Percentiles rank a stretch among this genome's conserved stretches.
These are phyloP conservation scores for Opisthograptis luteolata DNA, from an alignment of 2,888 invertebrate species.

Conservation along the genomic window DNA sequence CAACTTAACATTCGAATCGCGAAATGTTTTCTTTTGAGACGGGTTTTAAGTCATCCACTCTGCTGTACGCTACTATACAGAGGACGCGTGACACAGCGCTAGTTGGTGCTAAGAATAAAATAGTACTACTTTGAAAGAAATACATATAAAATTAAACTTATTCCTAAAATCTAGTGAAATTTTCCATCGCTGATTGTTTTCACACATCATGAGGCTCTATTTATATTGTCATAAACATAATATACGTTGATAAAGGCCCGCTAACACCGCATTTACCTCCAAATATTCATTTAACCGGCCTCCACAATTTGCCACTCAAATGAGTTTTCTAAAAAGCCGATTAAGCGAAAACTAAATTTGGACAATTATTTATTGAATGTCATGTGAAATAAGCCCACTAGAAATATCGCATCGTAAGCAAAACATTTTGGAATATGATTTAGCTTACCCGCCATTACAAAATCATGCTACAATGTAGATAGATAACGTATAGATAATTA, in stretches of 20 bases:
- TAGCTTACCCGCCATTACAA: too few relatives aligned
- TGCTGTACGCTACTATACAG: too few relatives aligned
- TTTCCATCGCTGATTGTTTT: neutral
- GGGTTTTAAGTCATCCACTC: too few relatives aligned
- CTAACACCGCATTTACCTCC: constrained; percentile 47
- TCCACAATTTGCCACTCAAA: constrained; percentile 79
- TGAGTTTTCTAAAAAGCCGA: constrained; percentile 83
- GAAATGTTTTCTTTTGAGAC: too few relatives aligned
- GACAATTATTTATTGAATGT: constrained; percentile 75
- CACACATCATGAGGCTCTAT: neutral
- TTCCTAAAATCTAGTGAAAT: neutral
- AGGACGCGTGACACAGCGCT: too few relatives aligned
- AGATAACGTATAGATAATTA: too few relatives aligned
- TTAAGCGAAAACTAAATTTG: constrained; percentile 81
- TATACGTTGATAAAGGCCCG: constrained; percentile 32
- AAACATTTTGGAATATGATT: constrained; percentile 2
- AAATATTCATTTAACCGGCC: constrained; percentile 59
- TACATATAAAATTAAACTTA: too few relatives aligned
- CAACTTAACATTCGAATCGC: too few relatives aligned
- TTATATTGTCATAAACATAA: constrained; percentile 12
- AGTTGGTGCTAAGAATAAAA: too few relatives aligned
- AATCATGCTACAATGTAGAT: too few relatives aligned
- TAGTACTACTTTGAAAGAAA: too few relatives aligned
- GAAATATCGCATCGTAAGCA: constrained; percentile 37
- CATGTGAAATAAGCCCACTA: constrained; percentile 47